Percentiles rank a stretch among this genome's conserved stretches.
phyloP scores from a whole-genome alignment of 2,113 vertebrate genomes.

The Eulacestoma nigropectus region DNA sequence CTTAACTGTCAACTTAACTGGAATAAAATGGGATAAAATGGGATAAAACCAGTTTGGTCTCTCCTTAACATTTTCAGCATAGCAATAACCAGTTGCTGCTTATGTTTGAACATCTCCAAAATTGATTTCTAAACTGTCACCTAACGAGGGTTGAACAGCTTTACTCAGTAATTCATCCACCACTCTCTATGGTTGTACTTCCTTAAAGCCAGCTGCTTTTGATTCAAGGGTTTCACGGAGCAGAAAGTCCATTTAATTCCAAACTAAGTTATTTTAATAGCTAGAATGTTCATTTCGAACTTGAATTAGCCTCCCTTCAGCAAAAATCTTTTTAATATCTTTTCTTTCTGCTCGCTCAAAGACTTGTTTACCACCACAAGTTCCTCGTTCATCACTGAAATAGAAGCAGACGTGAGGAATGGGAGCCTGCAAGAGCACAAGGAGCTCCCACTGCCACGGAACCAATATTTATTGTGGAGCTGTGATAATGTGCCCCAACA shows the following conservation, averaged over 20 bases:
- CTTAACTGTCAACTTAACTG: not conserved
- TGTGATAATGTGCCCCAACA: not conserved
- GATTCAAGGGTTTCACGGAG: not conserved
- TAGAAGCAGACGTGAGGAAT: not conserved
- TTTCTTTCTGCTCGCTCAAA: not conserved
- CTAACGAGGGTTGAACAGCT: not conserved
- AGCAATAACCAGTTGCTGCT: not conserved
- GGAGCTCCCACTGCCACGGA: not conserved
- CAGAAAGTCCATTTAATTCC: slow-evolving; percentile 6
- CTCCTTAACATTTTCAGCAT: not conserved
- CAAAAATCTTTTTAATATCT: slow-evolving; percentile 23
- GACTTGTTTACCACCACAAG: slow-evolving; percentile 21
- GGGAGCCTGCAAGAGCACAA: not conserved
- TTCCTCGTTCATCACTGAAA: slow-evolving; percentile 9
- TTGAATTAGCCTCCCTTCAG: slow-evolving; percentile 28
- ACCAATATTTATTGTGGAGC: not conserved
- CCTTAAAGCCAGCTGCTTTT: not conserved
- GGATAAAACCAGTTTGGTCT: not conserved
- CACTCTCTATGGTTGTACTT: not conserved
- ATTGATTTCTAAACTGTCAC: not conserved
- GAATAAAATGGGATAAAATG: not conserved
- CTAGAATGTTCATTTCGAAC: not conserved
- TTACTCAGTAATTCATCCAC: not conserved
- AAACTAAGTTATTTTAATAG: not conserved
- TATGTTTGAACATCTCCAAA: not conserved